Evolutionary conservation across 2,113 vertebrate genomes (phyloP).

Genomic region (Dissostichus mawsoni): DNA sequence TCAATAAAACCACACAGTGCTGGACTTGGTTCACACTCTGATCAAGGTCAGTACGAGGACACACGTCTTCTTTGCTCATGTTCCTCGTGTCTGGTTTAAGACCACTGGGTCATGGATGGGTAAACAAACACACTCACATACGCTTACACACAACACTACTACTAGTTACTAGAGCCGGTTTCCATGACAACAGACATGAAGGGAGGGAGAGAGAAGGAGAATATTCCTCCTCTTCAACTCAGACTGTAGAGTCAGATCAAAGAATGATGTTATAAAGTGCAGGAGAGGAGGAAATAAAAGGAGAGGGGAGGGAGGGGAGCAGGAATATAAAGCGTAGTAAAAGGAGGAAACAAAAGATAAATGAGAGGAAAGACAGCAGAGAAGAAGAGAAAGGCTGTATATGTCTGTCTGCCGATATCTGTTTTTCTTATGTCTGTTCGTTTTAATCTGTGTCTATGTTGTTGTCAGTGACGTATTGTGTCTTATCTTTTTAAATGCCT

Average conservation of each 20-base stretch:
- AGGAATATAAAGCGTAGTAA: slow-evolving; percentile 22
- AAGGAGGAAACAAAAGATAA: slow-evolving; percentile 5
- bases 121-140: slow-evolving; percentile 47
- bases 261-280: slow-evolving; percentile 57
- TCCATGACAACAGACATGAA: slow-evolving; percentile 85
- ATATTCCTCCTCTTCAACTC: slow-evolving; percentile 34
- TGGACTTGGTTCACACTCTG: slow-evolving; percentile 2
- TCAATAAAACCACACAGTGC: neutral
- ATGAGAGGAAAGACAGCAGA: neutral
- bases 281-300: slow-evolving; percentile 41
- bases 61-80: slow-evolving; percentile 4
- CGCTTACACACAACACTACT: slow-evolving; percentile 45
- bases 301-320: slow-evolving; percentile 43
- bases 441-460: too few relatives aligned
- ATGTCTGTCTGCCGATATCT: too few relatives aligned
- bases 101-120: slow-evolving; percentile 60
- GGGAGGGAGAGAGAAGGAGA: slow-evolving; percentile 35
- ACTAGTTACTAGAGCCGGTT: slow-evolving; percentile 80
- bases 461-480: too few relatives aligned
- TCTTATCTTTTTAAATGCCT: too few relatives aligned
- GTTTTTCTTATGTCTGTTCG: too few relatives aligned
- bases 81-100: slow-evolving; percentile 40
- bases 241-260: slow-evolving; percentile 62
- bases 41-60: slow-evolving; percentile 59
- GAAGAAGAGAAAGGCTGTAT: neutral